Percentiles rank a stretch among this genome's conserved stretches.
Evolutionary conservation across 1,140 invertebrate species (phyloP).

Genomic region (Diorhabda sublineata): DNA sequence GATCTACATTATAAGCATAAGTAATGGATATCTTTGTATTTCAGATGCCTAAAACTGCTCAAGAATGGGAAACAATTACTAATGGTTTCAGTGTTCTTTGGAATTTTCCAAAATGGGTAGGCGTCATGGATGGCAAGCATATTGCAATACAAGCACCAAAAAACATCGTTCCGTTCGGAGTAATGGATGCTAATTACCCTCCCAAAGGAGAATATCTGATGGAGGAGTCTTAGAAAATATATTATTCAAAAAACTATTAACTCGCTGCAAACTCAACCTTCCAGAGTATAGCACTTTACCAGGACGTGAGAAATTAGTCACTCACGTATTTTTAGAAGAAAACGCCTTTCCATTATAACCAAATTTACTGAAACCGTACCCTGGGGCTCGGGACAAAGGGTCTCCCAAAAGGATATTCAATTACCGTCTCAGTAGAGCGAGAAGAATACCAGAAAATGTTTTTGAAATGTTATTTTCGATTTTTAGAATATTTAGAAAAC

Average conservation of each 20-base stretch:
- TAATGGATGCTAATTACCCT: slow-evolving; percentile 11
- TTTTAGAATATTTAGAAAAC: slow-evolving; percentile 6
- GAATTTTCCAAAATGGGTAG: slow-evolving; percentile 5
- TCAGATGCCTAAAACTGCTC: too few species aligned
- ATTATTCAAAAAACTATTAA: slow-evolving; percentile 17
- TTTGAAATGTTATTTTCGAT: not conserved
- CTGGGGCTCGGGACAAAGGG: slow-evolving; percentile 39
- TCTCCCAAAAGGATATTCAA: slow-evolving; percentile 45
- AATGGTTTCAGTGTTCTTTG: slow-evolving; percentile 3
- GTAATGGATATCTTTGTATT: too few species aligned
- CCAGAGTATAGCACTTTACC: not conserved
- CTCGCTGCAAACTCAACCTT: not conserved
- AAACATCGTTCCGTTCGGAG: slow-evolving; percentile 26
- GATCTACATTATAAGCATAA: not conserved
- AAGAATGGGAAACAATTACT: not conserved
- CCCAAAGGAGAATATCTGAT: slow-evolving; percentile 37
- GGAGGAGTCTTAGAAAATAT: slow-evolving; percentile 27
- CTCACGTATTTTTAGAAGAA: not conserved
- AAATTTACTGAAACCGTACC: slow-evolving; percentile 50
- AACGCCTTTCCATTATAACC: slow-evolving; percentile 47
- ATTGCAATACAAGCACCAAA: slow-evolving; percentile 24
- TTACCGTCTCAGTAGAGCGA: slow-evolving; percentile 42
- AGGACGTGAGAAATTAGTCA: not conserved
- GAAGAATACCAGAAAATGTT: slow-evolving; percentile 51
- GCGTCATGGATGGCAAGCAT: slow-evolving; percentile 35